phyloP scores from a whole-genome alignment of 2,888 invertebrate genomes.

The Electrophaes corylata region DNA sequence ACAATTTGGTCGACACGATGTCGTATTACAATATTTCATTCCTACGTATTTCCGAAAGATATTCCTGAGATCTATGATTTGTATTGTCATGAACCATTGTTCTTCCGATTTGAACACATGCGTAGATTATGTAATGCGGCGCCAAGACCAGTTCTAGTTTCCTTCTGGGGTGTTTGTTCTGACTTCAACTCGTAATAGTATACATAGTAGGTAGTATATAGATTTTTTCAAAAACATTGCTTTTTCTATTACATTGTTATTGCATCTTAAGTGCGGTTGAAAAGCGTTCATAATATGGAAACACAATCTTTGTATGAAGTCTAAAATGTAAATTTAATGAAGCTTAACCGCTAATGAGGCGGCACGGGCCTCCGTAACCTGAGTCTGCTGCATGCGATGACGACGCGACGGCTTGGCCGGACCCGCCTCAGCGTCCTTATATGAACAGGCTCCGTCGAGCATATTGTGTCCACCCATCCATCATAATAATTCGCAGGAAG shows the following conservation, averaged over 20 bases:
- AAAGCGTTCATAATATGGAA: slow-evolving; percentile 26
- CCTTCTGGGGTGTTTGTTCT: not conserved
- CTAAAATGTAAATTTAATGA: slow-evolving; percentile 51
- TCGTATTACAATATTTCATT: slow-evolving; percentile 67
- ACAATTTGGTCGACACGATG: slow-evolving; percentile 61
- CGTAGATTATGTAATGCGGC: slow-evolving; percentile 26
- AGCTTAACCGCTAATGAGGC: slow-evolving; percentile 70
- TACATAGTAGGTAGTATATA: too few species aligned
- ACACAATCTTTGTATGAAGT: slow-evolving; percentile 38
- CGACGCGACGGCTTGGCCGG: slow-evolving; percentile 36
- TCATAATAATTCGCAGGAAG: slow-evolving; percentile 42
- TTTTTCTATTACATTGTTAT: too few species aligned
- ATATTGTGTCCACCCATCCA: slow-evolving; percentile 36
- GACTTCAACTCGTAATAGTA: not conserved
- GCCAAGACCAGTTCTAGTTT: not conserved
- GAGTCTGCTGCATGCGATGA: slow-evolving; percentile 43
- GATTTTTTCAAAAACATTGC: slow-evolving; percentile 11
- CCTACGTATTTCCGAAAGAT: slow-evolving; percentile 60
- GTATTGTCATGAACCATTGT: slow-evolving; percentile 44
- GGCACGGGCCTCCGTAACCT: slow-evolving; percentile 70
- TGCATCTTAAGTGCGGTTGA: slow-evolving; percentile 9
- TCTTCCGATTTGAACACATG: slow-evolving; percentile 46
- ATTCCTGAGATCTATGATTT: slow-evolving; percentile 58
- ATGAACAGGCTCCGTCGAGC: slow-evolving; percentile 30
- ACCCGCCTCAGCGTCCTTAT: slow-evolving; percentile 39